Evolutionary conservation across 1,140 invertebrate genomes (phyloP).

Genomic region (Gryllus bimaculatus): DNA sequence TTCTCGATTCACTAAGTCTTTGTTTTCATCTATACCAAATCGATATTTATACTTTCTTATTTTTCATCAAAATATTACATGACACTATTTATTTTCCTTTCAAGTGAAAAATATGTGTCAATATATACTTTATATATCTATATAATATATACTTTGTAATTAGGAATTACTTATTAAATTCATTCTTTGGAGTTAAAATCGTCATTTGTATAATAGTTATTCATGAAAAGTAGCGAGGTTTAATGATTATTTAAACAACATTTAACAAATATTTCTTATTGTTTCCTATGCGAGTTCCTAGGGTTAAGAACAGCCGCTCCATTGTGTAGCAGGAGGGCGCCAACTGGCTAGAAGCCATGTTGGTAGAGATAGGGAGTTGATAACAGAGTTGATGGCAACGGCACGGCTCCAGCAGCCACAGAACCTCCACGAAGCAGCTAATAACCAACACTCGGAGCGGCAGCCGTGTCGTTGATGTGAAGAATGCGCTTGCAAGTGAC

Average conservation of each 20-base stretch:
- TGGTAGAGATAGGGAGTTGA: too few relatives aligned
- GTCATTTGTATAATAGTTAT: constrained; percentile 5
- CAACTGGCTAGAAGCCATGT: background rate
- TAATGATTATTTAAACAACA: constrained; percentile 12
- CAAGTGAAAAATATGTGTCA: constrained; percentile 15
- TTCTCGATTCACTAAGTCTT: background rate
- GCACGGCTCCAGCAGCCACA: too few relatives aligned
- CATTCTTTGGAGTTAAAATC: background rate
- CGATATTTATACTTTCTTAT: constrained; percentile 7
- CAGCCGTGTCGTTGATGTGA: background rate
- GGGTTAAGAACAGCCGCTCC: too few relatives aligned
- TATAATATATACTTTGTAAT: constrained; percentile 9
- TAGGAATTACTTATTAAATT: constrained; percentile 12
- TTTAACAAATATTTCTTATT: constrained; percentile 11
- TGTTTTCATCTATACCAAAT: background rate
- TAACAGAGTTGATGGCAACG: too few relatives aligned
- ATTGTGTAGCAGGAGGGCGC: background rate
- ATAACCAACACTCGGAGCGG: background rate
- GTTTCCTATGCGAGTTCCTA: constrained; percentile 7
- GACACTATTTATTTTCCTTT: background rate
- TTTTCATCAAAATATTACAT: background rate
- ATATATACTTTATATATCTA: constrained; percentile 6
- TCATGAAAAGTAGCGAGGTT: constrained; percentile 10
- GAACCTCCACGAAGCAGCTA: too few relatives aligned
- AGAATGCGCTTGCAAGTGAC: background rate